Evolutionary conservation across 2,888 invertebrate genomes (phyloP).

Genomic region (Ornithoptera alexandrae): DNA sequence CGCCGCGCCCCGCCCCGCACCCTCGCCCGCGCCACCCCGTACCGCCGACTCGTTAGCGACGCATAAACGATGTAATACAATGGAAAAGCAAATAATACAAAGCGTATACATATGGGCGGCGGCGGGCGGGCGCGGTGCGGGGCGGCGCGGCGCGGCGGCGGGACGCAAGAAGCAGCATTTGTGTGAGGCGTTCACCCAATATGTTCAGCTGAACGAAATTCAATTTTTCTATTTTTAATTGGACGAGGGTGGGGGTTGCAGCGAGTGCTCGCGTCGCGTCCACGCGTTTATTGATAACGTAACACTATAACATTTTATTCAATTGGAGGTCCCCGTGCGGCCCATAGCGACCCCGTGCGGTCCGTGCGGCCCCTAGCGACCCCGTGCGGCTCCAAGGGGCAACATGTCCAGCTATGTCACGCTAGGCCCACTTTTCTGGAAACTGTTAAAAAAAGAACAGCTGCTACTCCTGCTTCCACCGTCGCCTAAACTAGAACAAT

Average conservation of each 20-base stretch:
- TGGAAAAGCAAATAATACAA: conserved; percentile 70
- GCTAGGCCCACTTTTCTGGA: no score
- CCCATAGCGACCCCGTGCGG: no score
- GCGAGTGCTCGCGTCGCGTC: no score
- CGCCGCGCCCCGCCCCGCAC: conserved; percentile 45
- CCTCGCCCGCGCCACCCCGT: conserved; percentile 44
- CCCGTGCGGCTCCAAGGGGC: no score
- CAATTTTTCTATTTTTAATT: conserved; percentile 75
- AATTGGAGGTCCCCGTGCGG: no score
- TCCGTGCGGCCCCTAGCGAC: no score
- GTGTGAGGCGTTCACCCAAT: conserved; percentile 75
- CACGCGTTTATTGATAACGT: no score
- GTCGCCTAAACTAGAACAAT: no score
- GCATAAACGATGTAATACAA: conserved; percentile 73
- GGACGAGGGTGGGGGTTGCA: conserved; percentile 39
- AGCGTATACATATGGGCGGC: conserved; percentile 57
- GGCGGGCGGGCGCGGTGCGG: conserved; percentile 17
- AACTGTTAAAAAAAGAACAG: no score
- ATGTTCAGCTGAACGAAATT: conserved; percentile 66
- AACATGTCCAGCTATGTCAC: no score
- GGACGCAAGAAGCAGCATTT: conserved; percentile 64
- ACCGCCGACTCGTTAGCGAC: conserved; percentile 72
- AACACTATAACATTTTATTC: no score
- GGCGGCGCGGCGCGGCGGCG: neutral
- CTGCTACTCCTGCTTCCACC: no score